Evolutionary conservation across 2,888 invertebrate species (phyloP).

Genomic region (Microchrysa polita): DNA sequence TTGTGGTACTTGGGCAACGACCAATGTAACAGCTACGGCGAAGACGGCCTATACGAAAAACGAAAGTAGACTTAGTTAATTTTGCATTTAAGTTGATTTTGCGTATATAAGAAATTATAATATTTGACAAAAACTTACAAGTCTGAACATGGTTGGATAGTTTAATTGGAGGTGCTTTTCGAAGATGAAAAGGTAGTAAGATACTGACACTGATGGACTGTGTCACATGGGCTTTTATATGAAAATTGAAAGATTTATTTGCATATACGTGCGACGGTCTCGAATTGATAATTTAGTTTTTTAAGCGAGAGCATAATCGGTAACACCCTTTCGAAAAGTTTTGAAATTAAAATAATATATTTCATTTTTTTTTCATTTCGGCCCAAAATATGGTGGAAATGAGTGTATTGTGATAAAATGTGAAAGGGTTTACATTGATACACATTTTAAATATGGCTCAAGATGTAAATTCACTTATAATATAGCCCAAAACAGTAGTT

Average conservation of each 20-base stretch:
- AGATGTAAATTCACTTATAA: no score
- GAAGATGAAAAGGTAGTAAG: constrained; percentile 28
- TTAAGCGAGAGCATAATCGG: no score
- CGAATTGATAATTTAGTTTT: no score
- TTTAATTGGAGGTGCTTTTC: constrained; percentile 21
- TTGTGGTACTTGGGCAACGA: constrained; percentile 24
- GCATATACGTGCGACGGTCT: background rate
- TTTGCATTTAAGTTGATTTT: constrained; percentile 28
- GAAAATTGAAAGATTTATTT: background rate
- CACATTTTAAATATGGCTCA: no score
- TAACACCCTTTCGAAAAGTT: no score
- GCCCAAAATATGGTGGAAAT: no score
- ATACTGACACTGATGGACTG: constrained; percentile 19
- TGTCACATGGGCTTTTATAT: constrained; percentile 18
- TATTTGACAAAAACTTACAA: constrained; percentile 28
- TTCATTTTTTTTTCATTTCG: no score
- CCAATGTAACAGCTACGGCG: constrained; percentile 35
- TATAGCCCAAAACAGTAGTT: no score
- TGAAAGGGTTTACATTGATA: no score
- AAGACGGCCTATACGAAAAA: constrained; percentile 19
- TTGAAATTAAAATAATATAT: no score
- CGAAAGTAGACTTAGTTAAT: background rate
- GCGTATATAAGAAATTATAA: background rate
- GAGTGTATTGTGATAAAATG: no score
- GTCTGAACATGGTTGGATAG: constrained; percentile 32